Base-by-base conservation (phyloP, 2,113 vertebrate genomes). In the Sialia sialis region DNA sequence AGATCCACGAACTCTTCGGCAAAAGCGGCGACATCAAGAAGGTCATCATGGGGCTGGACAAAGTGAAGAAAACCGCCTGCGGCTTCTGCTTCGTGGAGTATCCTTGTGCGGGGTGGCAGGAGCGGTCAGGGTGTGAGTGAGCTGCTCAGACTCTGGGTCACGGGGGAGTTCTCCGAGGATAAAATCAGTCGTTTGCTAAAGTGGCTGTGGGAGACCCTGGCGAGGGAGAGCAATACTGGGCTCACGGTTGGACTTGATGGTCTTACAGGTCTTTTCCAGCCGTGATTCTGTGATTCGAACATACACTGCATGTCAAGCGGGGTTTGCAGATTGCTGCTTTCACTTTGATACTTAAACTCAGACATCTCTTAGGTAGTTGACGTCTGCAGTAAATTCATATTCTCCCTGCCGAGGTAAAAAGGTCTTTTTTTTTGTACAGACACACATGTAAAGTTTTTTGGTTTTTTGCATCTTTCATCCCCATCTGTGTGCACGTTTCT, bases 1-100 rank as follows among this genome's bases (percentile, higher is more conserved):
- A 99, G 97, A 98, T 99, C 22, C 98, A 99, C 2, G 98, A 99
- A 94, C 97, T 99, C 46, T 99, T 99, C 78, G 97, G 98, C 55
- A 99, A 99, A 96, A 98, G 98, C 25, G 99, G 99, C n/a, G 99
- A 99, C 6, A 98, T 99, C 30, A 99, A 98, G 93, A 98, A 98
- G 67, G 98, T 99, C 95, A 89, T 99, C 84, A 98, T 99, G 54
- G 99, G 98, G 22, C 97, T 99, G 44, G 98, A 99, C 93, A 99
- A 98, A 92, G 87, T 98, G 77, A 99, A 99, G 97, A 99, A 98
- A 94, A 98, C 98, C 0, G 98, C 98, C 6, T 98, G 99, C n/a
- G 98, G 98, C 1, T 99, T 99, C 96, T 99, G 98, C 90, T 99
- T 99, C 26, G 99, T 99, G 16, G 98, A 99, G 98, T 99, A 98